Base-by-base conservation (phyloP, 2,888 invertebrate genomes). In the Conistra vaccinii region DNA sequence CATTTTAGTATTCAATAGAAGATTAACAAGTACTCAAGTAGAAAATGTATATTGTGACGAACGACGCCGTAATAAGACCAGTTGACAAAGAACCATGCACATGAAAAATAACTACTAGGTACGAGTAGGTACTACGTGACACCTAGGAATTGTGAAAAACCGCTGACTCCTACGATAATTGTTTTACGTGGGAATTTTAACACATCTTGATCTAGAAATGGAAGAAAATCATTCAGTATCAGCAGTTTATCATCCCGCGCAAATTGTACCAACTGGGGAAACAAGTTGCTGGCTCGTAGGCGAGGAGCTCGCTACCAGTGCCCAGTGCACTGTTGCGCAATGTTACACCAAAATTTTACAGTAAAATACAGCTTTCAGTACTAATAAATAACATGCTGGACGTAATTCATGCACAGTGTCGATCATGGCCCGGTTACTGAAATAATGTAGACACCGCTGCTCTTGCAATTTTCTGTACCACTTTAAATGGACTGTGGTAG, bases 1-100 rank as follows among this genome's bases (percentile, higher is more conserved):
- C 76, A 85, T 85, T 87, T 89, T 88, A 88, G 81, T 88, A 86
- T 88, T 58, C 57, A 45, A 60, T 68, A 63, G 58, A 53, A 53
- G 12, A 68, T 61, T 58, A 58, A 58, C 20, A 67, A 71, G 61
- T 65, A 66, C 3, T 63, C 14, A 14, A 76, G 29, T 60, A 45
- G 53, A 72, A 60, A 69, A 71, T 68, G n/a, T 23, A 42, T 35
- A 51, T 57, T 35, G 26, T 61, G 39, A 71, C 14, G 9, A 62
- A 55, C 20, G 45, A 12, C 53, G 9, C 42, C 45, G n/a, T 42
- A 42, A 69, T n/a, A 58, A 48, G 23, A 53, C 20, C 32, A 69
- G 55, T 51, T 73, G 5, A 67, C 58, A 55, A 77, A 73, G 57
- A 62, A 68, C 57, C 51, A 65, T 61, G 51, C 20, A 69, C 5